These are phyloP conservation scores for Xiphydria camelus DNA, from an alignment of 2,888 invertebrate genomes.

Conservation along the genomic window DNA sequence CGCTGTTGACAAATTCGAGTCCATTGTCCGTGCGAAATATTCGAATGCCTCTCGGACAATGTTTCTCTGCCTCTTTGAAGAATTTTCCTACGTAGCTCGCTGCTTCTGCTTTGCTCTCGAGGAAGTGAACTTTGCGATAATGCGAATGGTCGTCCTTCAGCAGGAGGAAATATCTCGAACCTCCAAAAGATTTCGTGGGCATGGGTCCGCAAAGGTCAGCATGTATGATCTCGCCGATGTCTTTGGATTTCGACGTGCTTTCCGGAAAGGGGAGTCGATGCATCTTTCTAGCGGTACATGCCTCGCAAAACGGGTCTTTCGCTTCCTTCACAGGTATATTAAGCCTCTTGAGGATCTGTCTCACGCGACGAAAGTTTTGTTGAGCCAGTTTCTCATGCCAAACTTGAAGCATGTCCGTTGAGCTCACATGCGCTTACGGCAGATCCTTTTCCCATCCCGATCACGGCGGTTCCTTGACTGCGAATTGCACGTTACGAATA, in stretches of 20 bases:
- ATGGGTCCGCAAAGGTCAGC: slow-evolving; percentile 9
- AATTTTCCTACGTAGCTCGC: not conserved
- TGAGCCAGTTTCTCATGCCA: slow-evolving; percentile 33
- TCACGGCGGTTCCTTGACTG: too few relatives aligned
- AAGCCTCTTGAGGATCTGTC: slow-evolving; percentile 14
- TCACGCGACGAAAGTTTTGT: slow-evolving; percentile 24
- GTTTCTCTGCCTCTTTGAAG: not conserved
- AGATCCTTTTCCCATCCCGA: too few relatives aligned
- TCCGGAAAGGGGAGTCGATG: slow-evolving; percentile 4
- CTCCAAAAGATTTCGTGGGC: not conserved
- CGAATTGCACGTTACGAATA: too few relatives aligned
- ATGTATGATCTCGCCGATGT: slow-evolving; percentile 2
- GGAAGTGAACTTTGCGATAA: not conserved
- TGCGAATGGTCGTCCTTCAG: slow-evolving; percentile 5
- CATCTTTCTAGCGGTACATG: not conserved
- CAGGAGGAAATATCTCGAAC: slow-evolving; percentile 4
- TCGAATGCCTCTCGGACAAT: not conserved
- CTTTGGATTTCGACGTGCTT: not conserved
- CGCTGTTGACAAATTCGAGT: slow-evolving; percentile 3
- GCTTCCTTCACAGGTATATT: slow-evolving; percentile 16
- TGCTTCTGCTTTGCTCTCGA: not conserved
- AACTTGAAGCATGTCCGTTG: slow-evolving; percentile 14
- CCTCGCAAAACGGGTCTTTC: slow-evolving; percentile 23
- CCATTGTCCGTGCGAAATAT: slow-evolving; percentile 8
- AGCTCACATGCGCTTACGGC: too few relatives aligned